Evolutionary conservation across 2,797 vertebrate species (phyloP).

Genomic region (Acanthopagrus latus): DNA sequence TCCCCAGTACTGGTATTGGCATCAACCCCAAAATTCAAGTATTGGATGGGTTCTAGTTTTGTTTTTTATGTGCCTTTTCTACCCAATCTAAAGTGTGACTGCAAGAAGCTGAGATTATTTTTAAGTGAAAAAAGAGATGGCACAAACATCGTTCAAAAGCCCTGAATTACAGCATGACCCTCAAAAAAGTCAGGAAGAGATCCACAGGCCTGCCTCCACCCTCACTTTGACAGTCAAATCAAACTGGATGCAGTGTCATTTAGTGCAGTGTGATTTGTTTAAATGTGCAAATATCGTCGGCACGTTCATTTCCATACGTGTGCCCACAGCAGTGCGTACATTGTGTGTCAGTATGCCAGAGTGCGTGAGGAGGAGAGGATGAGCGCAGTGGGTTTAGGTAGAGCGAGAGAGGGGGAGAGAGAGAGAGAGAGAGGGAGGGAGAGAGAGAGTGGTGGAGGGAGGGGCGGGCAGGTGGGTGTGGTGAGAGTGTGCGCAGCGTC

Average conservation of each 20-base stretch:
- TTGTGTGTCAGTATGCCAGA: conserved; percentile 37
- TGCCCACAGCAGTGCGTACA: neutral
- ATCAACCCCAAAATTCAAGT: too few species aligned
- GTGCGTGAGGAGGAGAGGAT: conserved; percentile 49
- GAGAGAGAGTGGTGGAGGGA: conserved; percentile 62
- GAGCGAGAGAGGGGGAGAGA: conserved; percentile 56
- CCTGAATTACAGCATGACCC: neutral
- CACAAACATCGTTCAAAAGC: too few species aligned
- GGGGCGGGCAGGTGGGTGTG: conserved; percentile 68
- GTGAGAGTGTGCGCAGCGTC: conserved; percentile 72
- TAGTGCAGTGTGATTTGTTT: conserved; percentile 28
- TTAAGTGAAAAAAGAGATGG: too few species aligned
- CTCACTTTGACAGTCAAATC: conserved; percentile 70
- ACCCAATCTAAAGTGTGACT: too few species aligned
- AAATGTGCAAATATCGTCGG: conserved; percentile 16
- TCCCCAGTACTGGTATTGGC: too few species aligned
- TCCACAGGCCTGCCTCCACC: neutral
- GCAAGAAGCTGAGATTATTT: too few species aligned
- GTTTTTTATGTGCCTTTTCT: neutral
- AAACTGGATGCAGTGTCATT: neutral
- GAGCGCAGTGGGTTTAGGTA: conserved; percentile 70
- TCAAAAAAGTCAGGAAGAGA: neutral
- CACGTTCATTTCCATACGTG: conserved; percentile 47
- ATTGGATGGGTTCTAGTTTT: too few species aligned
- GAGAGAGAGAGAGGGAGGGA: conserved; percentile 71